Base-by-base conservation (phyloP, 2,888 invertebrate genomes). In the Patella depressa region DNA sequence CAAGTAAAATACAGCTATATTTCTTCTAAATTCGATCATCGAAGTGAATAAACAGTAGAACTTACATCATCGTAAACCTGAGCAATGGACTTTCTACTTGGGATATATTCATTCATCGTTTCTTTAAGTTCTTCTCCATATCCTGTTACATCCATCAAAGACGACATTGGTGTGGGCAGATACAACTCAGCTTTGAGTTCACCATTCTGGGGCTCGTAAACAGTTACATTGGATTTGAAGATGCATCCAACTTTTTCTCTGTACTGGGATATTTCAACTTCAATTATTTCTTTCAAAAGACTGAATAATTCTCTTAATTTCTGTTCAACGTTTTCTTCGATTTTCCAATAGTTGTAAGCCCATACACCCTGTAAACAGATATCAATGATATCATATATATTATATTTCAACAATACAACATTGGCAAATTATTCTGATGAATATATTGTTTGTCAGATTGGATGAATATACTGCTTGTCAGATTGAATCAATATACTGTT, bases 121-220 rank as follows among this genome's bases (percentile, higher is more conserved):
- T 76, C 71, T 7, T 72, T 73, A 9, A 84, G 74, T 71, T 77
- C 74, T 15, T 82, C 72, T 9, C 81, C 11, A 73, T 83, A 81
- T 53, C 79, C 77, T 17, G 34, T 69, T 12, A 83, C 11, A 53
- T 82, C 83, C 53, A 86, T 80, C 54, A 89, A 83, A 17, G 84
- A 80, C 45, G 87, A 81, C 75, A 86, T 77, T 7, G 84, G 82
- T 9, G 87, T 75, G 7, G 89, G 88, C 4, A 89, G 79, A 75
- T 84, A 84, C 24, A 90, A 75, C 73, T 89, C 85, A 79, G 88
- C 85, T 72, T 87, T 86, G 73, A 89, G 83, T 57, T 86, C 83
- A n/a, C 90, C 91, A 54, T 84, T 82, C 53, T 85, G 82, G 17
- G 88, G 89, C 77, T 90, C 88, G 81, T 87, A 90, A 12, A 83